Percentiles rank a stretch among this genome's conserved stretches.
phyloP scores from a whole-genome alignment of 2,888 invertebrate species.

The Megamerina dolium region DNA sequence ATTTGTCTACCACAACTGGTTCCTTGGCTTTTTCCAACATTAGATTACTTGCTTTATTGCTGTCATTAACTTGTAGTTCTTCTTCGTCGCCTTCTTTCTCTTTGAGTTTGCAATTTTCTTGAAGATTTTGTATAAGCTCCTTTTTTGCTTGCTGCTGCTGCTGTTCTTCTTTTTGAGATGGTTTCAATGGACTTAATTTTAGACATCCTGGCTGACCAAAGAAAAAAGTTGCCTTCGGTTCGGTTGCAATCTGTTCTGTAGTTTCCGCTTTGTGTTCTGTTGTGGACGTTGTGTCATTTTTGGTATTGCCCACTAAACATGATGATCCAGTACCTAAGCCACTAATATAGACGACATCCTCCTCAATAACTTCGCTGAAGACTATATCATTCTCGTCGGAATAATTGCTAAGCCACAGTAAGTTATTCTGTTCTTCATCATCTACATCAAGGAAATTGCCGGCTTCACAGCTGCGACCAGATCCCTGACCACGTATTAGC shows the following conservation, averaged over 20 bases:
- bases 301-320: conserved; percentile 65
- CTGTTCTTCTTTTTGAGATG: conserved; percentile 26
- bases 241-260: conserved; percentile 13
- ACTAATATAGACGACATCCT: conserved; percentile 61
- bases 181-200: conserved; percentile 45
- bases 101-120: too few species aligned
- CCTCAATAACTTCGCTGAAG: conserved; percentile 67
- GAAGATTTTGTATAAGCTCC: too few species aligned
- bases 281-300: conserved; percentile 36
- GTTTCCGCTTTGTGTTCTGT: conserved; percentile 33
- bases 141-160: too few species aligned
- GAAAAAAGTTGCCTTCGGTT: conserved; percentile 46
- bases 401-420: too few species aligned
- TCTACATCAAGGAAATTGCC: conserved; percentile 29
- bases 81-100: too few species aligned
- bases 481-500: conserved; percentile 64
- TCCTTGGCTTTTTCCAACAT: too few species aligned
- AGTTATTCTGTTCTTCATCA: conserved; percentile 3
- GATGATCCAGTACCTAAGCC: conserved; percentile 63
- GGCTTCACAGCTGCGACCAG: conserved; percentile 60
- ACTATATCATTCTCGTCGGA: conserved; percentile 7
- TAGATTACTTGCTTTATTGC: too few species aligned
- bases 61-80: too few species aligned
- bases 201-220: conserved; percentile 51
- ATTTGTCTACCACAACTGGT: too few species aligned